Base-by-base conservation (phyloP, 1,140 invertebrate species). In the Holotrichia oblita region DNA sequence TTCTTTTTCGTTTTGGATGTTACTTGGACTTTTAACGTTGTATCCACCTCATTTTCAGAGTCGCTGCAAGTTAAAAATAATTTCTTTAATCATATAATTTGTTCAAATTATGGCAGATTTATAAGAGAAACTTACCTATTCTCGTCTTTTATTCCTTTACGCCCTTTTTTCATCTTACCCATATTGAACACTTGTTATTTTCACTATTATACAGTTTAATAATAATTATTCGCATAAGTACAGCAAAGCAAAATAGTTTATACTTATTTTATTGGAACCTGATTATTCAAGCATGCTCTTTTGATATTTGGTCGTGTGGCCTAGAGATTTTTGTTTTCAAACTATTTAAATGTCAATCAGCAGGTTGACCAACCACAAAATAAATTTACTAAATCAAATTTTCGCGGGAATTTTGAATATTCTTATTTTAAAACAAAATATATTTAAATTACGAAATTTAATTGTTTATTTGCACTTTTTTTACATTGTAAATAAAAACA, bases 91-190 rank as follows among this genome's bases (percentile, higher is more conserved):
- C 17, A 6, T 7, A 34, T 73, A 86, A 85, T 87, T 85, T 81
- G 69, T 22, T 12, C 9, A 8, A 14, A 83, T 81, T 77, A 73
- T 77, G 22, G 77, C 83, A 85, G 72, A 81, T 80, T 79, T 78
- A 79, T 72, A 27, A 69, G 79, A 82, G 83, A 82, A 81, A 88
- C 89, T 89, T 87, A 92, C 91, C 90, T 89, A 80, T 93, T 91
- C 59, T 92, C 90, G 69, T 90, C 90, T 81, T 90, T 90, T 82
- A 87, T 89, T 82, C 89, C 88, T 86, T 92, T 92, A 84, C 91
- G 92, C 80, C 89, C 90, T 85, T 92, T 93, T 88, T 93, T 93
- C 80, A 91, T 89, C 87, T 93, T 93, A 81, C 91, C 92, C 92
- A 93, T 93, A 87, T 87, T 85, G 85, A 85, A 85, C 83, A 81